Percentiles rank a stretch among this genome's conserved stretches.
Evolutionary conservation across 2,888 invertebrate genomes (phyloP).

Genomic region (Athetis lepigone): DNA sequence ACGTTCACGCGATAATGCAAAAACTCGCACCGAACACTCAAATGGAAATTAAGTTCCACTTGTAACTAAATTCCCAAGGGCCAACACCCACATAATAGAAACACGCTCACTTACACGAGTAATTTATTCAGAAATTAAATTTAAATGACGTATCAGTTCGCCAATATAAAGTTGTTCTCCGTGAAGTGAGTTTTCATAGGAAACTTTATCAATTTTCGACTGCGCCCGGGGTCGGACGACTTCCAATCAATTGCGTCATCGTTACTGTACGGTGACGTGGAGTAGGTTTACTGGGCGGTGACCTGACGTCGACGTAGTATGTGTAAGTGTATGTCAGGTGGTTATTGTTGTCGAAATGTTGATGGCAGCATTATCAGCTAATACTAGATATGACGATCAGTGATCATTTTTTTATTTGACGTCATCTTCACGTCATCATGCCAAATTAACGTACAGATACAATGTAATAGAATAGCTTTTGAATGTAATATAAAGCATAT

Average conservation of each 20-base stretch:
- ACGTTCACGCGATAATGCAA: too few species aligned
- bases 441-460: too few species aligned
- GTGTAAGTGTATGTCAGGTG: background rate
- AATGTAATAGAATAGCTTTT: too few species aligned
- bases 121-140: constrained; percentile 64
- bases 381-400: too few species aligned
- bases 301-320: constrained; percentile 1
- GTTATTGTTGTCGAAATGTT: background rate
- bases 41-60: too few species aligned
- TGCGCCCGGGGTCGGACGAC: constrained; percentile 62
- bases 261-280: constrained; percentile 25
- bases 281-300: constrained; percentile 13
- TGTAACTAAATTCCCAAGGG: background rate
- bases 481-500: too few species aligned
- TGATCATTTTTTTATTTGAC: too few species aligned
- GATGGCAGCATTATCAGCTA: too few species aligned
- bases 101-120: constrained; percentile 33
- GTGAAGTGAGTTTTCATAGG: constrained; percentile 69
- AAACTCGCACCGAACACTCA: too few species aligned
- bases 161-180: constrained; percentile 58
- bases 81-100: constrained; percentile 11
- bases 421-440: too few species aligned
- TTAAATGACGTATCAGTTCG: constrained; percentile 64
- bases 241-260: constrained; percentile 69
- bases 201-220: constrained; percentile 77